Evolutionary conservation across 1,140 invertebrate genomes (phyloP), one percentile per base, ranked within the genome.

Genomic region (Mylabris phalerata): DNA sequence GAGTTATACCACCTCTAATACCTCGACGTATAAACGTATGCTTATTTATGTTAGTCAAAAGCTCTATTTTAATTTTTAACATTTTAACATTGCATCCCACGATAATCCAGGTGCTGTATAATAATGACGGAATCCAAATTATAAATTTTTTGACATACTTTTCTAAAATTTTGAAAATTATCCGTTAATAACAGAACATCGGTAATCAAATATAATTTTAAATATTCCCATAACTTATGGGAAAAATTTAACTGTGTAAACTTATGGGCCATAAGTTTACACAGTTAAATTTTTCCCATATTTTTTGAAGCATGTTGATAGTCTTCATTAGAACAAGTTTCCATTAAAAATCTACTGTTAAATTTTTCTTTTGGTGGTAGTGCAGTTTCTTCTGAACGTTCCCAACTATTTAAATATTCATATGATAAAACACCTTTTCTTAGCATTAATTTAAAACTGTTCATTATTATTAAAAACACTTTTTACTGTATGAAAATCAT

Each of bases 141-240:
- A 65, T 75, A 66, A 7, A 58, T 60, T 48, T 66, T 58, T 57
- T 66, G 50, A 61, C 68, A 69, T 11, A 52, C 59, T 26, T 64
- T 56, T 61, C 74, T 27, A 66, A 77, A 79, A 64, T 77, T 75
- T 71, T 78, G 75, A 68, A 80, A 79, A 13, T 79, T 64, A 67
- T 79, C 76, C 4, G 70, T 70, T 48, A 75, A 60, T 25, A 77
- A 52, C 11, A 73, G 42, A 6, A 76, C 68, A 64, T 77, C 68
- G 51, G 60, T 67, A 67, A 71, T 75, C 13, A 75, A 60, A 65
- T 78, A 78, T 27, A 78, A 59, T 54, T 75, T 70, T 39, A 70
- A 65, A 65, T 75, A 77, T 41, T 79, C 68, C 9, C 70, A 60
- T n/a, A n/a, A n/a, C n/a, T n/a, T n/a, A n/a, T n/a, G n/a, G n/a